phyloP scores from a whole-genome alignment of 1,140 invertebrate genomes.

The Hyphantria cunea region DNA sequence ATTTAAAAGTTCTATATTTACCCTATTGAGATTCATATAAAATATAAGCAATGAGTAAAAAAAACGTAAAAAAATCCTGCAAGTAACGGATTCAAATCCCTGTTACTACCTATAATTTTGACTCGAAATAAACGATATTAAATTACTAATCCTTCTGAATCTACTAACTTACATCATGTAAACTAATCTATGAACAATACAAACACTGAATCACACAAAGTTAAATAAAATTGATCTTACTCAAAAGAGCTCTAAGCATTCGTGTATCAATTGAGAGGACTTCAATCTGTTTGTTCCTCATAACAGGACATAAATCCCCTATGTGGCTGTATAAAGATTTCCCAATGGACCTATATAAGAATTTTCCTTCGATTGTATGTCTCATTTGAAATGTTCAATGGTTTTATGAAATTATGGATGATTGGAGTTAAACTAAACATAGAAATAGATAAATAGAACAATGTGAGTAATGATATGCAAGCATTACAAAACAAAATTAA shows the following conservation, averaged over 20 bases:
- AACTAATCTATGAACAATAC: not conserved
- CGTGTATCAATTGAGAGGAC: not conserved
- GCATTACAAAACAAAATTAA: too few relatives aligned
- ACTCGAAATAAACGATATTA: too few relatives aligned
- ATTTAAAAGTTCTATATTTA: too few relatives aligned
- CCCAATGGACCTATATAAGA: constrained; percentile 22
- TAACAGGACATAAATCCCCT: constrained; percentile 25
- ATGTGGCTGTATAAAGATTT: constrained; percentile 34
- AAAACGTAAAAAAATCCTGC: too few relatives aligned
- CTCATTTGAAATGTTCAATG: constrained; percentile 17
- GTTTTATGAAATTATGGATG: not conserved
- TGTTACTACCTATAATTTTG: too few relatives aligned
- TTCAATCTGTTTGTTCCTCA: constrained; percentile 9
- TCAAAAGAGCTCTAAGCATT: not conserved
- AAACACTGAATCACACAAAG: not conserved
- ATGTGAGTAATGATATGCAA: too few relatives aligned
- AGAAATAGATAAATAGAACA: too few relatives aligned
- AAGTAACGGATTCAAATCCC: too few relatives aligned
- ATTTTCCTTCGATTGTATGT: constrained; percentile 3
- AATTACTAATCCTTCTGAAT: too few relatives aligned
- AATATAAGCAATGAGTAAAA: too few relatives aligned
- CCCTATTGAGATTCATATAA: too few relatives aligned
- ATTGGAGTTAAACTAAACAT: not conserved
- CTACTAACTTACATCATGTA: not conserved
- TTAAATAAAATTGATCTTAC: not conserved